A percentile compares a stretch with the other conserved stretches of the same genome.
phyloP scores from a whole-genome alignment of 1,140 invertebrate species.

The Trissolcus basalis region DNA sequence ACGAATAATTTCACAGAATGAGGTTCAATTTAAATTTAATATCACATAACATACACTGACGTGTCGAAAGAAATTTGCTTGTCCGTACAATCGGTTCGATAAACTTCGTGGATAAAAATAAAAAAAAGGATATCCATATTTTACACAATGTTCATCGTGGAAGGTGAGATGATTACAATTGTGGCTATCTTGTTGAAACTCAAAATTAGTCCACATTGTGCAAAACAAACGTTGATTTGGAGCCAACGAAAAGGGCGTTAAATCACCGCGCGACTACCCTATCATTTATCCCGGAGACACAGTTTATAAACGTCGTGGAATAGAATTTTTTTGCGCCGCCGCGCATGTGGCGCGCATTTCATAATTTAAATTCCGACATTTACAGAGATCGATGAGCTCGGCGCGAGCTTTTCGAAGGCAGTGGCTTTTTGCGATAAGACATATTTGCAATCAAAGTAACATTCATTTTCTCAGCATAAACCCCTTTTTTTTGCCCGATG shows the following conservation, averaged over 20 bases:
- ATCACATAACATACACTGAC: too few species aligned
- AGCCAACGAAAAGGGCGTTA: conserved; percentile 56
- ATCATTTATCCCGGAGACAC: conserved; percentile 57
- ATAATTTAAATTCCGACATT: conserved; percentile 61
- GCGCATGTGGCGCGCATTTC: conserved; percentile 45
- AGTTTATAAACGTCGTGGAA: conserved; percentile 60
- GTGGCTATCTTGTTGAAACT: conserved; percentile 6
- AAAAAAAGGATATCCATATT: neutral
- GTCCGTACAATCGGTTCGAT: too few species aligned
- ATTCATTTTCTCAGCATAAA: conserved; percentile 46
- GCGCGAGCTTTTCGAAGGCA: conserved; percentile 53
- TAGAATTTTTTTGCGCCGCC: conserved; percentile 41
- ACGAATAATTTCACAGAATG: too few species aligned
- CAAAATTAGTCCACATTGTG: conserved; percentile 37
- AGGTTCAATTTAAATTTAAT: too few species aligned
- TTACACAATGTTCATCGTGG: neutral
- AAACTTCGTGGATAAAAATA: too few species aligned
- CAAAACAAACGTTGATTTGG: conserved; percentile 49
- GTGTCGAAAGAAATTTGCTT: too few species aligned
- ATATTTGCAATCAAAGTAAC: conserved; percentile 55
- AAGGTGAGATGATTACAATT: conserved; percentile 11
- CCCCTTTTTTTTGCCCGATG: conserved; percentile 34
- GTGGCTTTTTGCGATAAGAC: conserved; percentile 56
- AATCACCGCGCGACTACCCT: conserved; percentile 50
- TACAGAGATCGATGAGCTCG: conserved; percentile 59